Conservation (phyloP, 2,888 invertebrate genomes). For the Acanthopleura granulata region DNA sequence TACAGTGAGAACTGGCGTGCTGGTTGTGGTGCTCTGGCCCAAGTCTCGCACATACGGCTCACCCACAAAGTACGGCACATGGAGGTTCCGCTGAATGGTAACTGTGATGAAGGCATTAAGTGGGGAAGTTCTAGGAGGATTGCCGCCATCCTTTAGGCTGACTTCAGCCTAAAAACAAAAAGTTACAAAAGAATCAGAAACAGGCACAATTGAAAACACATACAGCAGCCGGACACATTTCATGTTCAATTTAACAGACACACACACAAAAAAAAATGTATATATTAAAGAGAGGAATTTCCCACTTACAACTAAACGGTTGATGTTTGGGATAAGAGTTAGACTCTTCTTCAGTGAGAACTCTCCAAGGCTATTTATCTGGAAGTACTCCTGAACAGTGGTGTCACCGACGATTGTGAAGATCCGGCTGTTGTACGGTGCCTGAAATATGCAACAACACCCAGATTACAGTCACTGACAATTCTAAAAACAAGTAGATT, state of each 20-base stretch:
- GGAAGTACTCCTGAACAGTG: not conserved
- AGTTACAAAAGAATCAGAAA: not conserved
- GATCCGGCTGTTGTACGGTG: conserved; percentile 51
- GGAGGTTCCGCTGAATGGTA: conserved; percentile 45
- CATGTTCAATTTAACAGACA: too few species aligned
- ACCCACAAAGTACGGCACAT: conserved; percentile 47
- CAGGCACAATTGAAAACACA: not conserved
- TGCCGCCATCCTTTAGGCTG: conserved; percentile 35
- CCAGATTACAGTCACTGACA: not conserved
- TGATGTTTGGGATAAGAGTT: conserved; percentile 33
- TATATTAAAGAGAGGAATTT: too few species aligned
- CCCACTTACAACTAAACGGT: conserved; percentile 39
- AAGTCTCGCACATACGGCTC: conserved; percentile 42
- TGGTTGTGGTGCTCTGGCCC: conserved; percentile 35
- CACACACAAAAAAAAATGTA: too few species aligned
- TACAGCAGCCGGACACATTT: not conserved
- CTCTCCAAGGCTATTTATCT: conserved; percentile 36
- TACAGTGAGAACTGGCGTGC: conserved; percentile 38
- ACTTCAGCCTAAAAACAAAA: conserved; percentile 31
- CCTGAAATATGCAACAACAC: conserved; percentile 46
- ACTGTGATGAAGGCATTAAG: conserved; percentile 25
- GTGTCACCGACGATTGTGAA: conserved; percentile 27
- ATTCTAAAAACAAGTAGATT: not conserved
- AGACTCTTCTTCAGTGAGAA: conserved; percentile 49
- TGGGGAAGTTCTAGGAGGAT: conserved; percentile 27